A percentile compares a stretch with the other conserved stretches of the same genome.
phyloP scores from a whole-genome alignment of 2,113 vertebrate species.

The Nettapus auritus region DNA sequence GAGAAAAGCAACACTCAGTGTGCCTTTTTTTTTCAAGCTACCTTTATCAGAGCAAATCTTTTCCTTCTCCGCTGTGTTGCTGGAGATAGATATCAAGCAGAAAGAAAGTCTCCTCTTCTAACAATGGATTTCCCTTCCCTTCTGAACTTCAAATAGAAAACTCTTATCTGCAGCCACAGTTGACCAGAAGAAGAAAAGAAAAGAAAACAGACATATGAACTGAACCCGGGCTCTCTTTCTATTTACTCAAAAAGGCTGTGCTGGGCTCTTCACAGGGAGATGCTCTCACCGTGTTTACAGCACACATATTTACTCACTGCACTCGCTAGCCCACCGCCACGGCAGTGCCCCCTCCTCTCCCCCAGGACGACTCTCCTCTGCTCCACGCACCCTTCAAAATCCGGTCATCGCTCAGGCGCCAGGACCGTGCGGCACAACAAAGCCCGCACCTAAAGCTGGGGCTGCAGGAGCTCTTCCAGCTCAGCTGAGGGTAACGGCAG shows the following conservation, averaged over 20 bases:
- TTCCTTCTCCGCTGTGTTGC: constrained; percentile 62
- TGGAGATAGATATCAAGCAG: constrained; percentile 72
- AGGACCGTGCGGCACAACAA: not conserved
- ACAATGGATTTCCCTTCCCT: constrained; percentile 77
- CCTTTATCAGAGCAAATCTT: constrained; percentile 74
- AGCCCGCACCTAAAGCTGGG: not conserved
- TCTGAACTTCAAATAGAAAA: constrained; percentile 78
- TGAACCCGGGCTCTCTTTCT: constrained; percentile 48
- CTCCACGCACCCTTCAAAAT: not conserved
- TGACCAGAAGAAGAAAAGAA: constrained; percentile 76
- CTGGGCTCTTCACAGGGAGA: constrained; percentile 45
- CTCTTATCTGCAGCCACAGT: constrained; percentile 75
- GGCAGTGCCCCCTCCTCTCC: not conserved
- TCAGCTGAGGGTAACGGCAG: not conserved
- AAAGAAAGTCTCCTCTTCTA: constrained; percentile 74
- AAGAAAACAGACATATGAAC: constrained; percentile 71
- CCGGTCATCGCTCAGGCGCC: not conserved
- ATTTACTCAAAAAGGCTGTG: constrained; percentile 63
- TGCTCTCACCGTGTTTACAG: constrained; percentile 62
- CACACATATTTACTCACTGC: constrained; percentile 62
- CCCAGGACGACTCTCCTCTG: not conserved
- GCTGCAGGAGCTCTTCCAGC: not conserved
- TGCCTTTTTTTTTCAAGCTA: constrained; percentile 51
- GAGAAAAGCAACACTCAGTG: constrained; percentile 71
- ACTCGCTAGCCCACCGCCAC: not conserved